Evolutionary conservation across 64 coral and sea anemone species (phyloP).

Genomic region (Dendronephthya gigantea): DNA sequence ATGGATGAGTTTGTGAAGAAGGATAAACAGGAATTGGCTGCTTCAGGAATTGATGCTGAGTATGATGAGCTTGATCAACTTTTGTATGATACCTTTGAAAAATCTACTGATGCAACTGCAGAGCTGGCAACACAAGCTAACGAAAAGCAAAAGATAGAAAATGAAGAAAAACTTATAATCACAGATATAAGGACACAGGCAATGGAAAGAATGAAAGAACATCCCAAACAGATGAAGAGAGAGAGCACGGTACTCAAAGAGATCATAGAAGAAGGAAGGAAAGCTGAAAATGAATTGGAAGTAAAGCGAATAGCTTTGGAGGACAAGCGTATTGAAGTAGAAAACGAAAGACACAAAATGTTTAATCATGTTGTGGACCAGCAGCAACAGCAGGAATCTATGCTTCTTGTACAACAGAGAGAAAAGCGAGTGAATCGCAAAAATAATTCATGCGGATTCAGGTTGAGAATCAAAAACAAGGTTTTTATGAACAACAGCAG

Average conservation of each 20-base stretch:
- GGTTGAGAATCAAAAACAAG: constrained; percentile 17
- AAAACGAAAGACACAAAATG: not conserved
- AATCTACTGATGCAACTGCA: not conserved
- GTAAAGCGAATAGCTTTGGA: not conserved
- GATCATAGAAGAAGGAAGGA: constrained; percentile 19
- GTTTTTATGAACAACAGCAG: constrained; percentile 21
- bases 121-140: not conserved
- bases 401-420: not conserved
- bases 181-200: not conserved
- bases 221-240: not conserved
- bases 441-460: not conserved
- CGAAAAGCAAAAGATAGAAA: constrained; percentile 19
- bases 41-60: no score
- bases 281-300: no score
- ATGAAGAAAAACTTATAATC: not conserved
- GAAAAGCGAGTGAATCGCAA: not conserved
- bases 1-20: constrained; percentile 29
- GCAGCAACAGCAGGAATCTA: not conserved
- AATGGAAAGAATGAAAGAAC: not conserved
- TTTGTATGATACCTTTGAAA: not conserved
- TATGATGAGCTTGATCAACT: constrained; percentile 23
- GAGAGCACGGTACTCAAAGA: constrained; percentile 17
- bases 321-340: not conserved
- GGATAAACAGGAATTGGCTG: constrained; percentile 7
- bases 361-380: not conserved